Evolutionary conservation across 2,888 invertebrate species (phyloP).

Genomic region (Volucella inflata): DNA sequence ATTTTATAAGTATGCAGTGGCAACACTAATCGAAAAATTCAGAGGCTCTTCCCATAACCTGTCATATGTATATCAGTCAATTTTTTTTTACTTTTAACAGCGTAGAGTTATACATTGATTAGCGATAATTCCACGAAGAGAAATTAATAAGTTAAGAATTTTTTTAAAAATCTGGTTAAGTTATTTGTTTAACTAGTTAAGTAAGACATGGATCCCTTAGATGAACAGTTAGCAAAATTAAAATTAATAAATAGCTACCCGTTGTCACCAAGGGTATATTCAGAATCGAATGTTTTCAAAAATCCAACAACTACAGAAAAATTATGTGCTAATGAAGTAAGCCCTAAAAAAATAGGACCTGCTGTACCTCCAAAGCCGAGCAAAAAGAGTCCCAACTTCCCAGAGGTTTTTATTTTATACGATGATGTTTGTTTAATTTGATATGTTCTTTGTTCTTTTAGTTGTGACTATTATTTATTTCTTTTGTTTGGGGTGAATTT

Average conservation of each 20-base stretch:
- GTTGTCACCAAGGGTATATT: slow-evolving; percentile 75
- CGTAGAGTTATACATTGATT: no score
- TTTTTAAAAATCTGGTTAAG: not conserved
- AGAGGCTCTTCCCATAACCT: no score
- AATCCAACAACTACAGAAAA: slow-evolving; percentile 39
- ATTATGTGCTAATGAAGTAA: slow-evolving; percentile 76
- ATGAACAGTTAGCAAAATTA: slow-evolving; percentile 89
- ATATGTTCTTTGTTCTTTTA: slow-evolving; percentile 22
- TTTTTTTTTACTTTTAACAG: no score
- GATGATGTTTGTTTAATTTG: slow-evolving; percentile 18
- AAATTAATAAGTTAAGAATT: not conserved
- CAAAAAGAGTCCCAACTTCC: slow-evolving; percentile 84
- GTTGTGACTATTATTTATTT: slow-evolving; percentile 4
- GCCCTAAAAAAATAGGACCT: slow-evolving; percentile 88
- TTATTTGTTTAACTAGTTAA: not conserved
- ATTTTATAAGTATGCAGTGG: no score
- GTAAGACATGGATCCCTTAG: slow-evolving; percentile 86
- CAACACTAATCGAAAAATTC: no score
- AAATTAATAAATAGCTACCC: slow-evolving; percentile 85
- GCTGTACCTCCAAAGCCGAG: slow-evolving; percentile 92
- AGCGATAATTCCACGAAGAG: no score
- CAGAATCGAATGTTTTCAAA: slow-evolving; percentile 32
- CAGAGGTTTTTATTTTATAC: slow-evolving; percentile 78
- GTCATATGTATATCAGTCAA: no score
- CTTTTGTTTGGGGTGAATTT: slow-evolving; percentile 40